Evolutionary conservation across 2,113 vertebrate species (phyloP).

Genomic region (Dipodomys stephensi): DNA sequence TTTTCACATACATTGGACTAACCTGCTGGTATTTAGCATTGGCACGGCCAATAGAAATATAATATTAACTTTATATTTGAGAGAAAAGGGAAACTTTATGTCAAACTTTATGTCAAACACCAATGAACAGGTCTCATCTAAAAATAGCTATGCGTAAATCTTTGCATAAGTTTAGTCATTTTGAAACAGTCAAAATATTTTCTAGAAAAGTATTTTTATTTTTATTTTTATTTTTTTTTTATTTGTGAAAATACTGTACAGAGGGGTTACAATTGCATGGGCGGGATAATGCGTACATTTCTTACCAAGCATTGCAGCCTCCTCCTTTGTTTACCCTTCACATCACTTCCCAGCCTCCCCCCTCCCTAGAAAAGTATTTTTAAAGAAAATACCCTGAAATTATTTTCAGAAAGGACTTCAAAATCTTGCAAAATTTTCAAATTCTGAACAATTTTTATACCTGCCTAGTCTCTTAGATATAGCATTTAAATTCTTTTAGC

Average conservation of each 20-base stretch:
- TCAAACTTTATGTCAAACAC: not conserved
- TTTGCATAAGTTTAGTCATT: constrained; percentile 5
- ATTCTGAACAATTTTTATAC: not conserved
- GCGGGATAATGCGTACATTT: too few species aligned
- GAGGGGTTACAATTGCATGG: too few species aligned
- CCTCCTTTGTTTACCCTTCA: too few species aligned
- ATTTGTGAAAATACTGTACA: too few species aligned
- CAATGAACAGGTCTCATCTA: not conserved
- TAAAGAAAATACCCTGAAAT: not conserved
- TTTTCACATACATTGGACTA: not conserved
- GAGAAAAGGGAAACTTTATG: not conserved
- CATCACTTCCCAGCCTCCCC: too few species aligned
- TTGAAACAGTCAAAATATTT: not conserved
- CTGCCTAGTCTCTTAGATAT: not conserved
- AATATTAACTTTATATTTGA: not conserved
- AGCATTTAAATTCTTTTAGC: not conserved
- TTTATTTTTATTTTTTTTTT: too few species aligned
- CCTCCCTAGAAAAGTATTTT: too few species aligned
- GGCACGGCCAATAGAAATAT: not conserved
- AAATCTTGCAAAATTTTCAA: not conserved
- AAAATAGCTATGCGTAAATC: not conserved
- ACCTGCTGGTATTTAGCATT: not conserved
- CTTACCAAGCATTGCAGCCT: too few species aligned
- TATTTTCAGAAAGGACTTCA: not conserved
- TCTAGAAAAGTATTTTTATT: too few species aligned